Evolutionary conservation across 1,140 invertebrate genomes (phyloP).

Genomic region (Heliconius hewitsoni): DNA sequence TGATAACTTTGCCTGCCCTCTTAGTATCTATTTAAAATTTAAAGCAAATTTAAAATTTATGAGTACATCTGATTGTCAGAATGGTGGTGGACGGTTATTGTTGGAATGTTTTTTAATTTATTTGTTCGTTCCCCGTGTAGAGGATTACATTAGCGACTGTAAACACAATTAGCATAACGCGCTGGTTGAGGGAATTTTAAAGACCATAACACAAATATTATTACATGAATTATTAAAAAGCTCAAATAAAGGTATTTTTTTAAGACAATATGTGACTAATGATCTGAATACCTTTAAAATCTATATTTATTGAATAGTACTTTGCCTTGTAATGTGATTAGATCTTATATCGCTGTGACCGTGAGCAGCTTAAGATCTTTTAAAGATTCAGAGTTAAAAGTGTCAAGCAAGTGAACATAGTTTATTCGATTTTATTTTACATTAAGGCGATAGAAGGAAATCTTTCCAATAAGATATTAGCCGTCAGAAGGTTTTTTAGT

Average conservation of each 20-base stretch:
- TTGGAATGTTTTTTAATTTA: slow-evolving; percentile 3
- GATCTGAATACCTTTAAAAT: too few species aligned
- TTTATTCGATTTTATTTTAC: too few species aligned
- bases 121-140: background rate
- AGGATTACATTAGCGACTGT: slow-evolving; percentile 10
- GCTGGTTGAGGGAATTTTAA: background rate
- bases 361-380: too few species aligned
- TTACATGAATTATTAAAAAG: slow-evolving; percentile 3
- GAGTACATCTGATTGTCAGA: background rate
- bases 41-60: background rate
- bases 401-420: too few species aligned
- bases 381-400: too few species aligned
- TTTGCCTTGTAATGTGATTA: too few species aligned
- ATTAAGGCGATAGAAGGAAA: too few species aligned
- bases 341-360: too few species aligned
- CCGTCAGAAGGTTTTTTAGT: too few species aligned
- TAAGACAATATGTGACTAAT: too few species aligned
- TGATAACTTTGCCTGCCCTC: background rate
- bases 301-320: too few species aligned
- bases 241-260: background rate
- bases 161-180: slow-evolving; percentile 8
- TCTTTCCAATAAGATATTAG: too few species aligned
- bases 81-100: background rate
- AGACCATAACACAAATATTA: slow-evolving; percentile 6
- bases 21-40: background rate